phyloP scores from a whole-genome alignment of 2,113 vertebrate genomes.

The Symphodus melops region DNA sequence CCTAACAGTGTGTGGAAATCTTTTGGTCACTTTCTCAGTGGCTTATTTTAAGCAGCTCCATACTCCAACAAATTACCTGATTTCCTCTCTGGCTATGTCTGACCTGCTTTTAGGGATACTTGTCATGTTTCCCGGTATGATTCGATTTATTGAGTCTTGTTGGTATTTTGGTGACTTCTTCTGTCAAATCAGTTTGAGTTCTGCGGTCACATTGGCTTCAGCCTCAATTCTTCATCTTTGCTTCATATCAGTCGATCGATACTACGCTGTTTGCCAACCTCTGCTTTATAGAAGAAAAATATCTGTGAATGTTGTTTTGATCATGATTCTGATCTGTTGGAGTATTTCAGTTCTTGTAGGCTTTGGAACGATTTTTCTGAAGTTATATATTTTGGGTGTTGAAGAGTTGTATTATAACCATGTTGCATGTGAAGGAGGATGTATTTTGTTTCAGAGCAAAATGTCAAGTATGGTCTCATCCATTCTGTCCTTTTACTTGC shows the following conservation, averaged over 20 bases:
- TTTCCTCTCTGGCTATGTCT: conserved; percentile 27
- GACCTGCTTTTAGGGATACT: conserved; percentile 26
- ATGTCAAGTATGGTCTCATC: conserved; percentile 31
- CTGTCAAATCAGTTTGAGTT: conserved; percentile 27
- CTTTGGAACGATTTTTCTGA: conserved; percentile 40
- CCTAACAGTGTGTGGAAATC: conserved; percentile 40
- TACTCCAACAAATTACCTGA: conserved; percentile 40
- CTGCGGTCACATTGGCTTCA: conserved; percentile 23
- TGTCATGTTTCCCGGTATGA: conserved; percentile 37
- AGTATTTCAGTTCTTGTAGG: conserved; percentile 25
- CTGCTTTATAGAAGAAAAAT: conserved; percentile 18
- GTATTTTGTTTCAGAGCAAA: conserved; percentile 30
- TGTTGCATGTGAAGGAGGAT: conserved; percentile 19
- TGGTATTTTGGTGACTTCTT: conserved; percentile 36
- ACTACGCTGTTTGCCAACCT: conserved; percentile 33
- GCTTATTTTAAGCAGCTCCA: conserved; percentile 43
- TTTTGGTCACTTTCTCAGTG: conserved; percentile 31
- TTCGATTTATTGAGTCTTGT: conserved; percentile 20
- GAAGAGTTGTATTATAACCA: conserved; percentile 31
- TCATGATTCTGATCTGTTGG: conserved; percentile 34
- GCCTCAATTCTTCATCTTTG: conserved; percentile 34
- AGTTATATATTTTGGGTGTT: conserved; percentile 26
- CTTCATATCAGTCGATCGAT: conserved; percentile 36
- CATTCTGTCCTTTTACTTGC: conserved; percentile 33
- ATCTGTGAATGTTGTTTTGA: not conserved